Evolutionary conservation across 2,888 invertebrate species (phyloP).

Genomic region (Pandemis cinnamomeana): DNA sequence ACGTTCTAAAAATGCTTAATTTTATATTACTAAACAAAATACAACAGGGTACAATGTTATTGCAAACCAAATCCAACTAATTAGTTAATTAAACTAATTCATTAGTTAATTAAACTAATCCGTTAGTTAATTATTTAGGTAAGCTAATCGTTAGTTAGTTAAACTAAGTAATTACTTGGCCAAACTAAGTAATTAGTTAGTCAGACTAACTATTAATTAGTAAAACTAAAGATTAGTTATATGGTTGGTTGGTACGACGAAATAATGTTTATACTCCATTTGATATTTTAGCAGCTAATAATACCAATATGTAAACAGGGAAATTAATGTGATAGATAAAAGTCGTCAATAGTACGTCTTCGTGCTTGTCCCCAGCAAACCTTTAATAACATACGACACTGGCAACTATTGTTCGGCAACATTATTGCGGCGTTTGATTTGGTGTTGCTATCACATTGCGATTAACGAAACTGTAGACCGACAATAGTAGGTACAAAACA

Average conservation of each 20-base stretch:
- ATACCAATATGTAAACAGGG: not conserved
- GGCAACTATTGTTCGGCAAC: not conserved
- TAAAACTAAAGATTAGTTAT: too few species aligned
- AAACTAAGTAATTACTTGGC: too few species aligned
- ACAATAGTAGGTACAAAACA: too few species aligned
- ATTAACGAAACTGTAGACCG: too few species aligned
- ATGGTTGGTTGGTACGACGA: too few species aligned
- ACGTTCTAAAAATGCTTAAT: not conserved
- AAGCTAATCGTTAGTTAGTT: too few species aligned
- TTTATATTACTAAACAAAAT: not conserved
- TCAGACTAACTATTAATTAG: too few species aligned
- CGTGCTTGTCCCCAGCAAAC: not conserved
- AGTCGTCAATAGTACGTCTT: slow-evolving; percentile 29
- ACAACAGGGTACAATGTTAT: not conserved
- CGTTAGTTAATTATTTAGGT: too few species aligned
- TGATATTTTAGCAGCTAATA: slow-evolving; percentile 21
- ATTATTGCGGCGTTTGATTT: not conserved
- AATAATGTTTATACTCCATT: not conserved
- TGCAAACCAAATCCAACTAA: not conserved
- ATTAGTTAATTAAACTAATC: too few species aligned
- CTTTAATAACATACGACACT: not conserved
- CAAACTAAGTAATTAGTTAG: too few species aligned
- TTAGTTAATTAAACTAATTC: too few species aligned
- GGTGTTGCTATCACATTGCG: too few species aligned
- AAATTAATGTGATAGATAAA: not conserved